Percentiles rank a stretch among this genome's conserved stretches.
Evolutionary conservation across 2,888 invertebrate species (phyloP).

Genomic region (Plusia festucae): DNA sequence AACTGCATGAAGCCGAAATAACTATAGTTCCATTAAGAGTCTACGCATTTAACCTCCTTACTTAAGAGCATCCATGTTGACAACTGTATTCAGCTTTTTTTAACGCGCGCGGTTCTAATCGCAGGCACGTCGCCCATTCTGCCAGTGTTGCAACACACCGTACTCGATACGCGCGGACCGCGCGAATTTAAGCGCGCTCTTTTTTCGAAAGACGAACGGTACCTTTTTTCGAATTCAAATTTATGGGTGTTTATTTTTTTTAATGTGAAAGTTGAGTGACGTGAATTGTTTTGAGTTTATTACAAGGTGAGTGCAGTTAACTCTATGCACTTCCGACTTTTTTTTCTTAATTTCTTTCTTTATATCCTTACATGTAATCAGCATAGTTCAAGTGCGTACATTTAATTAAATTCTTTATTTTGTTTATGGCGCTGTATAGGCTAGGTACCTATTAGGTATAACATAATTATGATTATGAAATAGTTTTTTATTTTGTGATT

Average conservation of each 20-base stretch:
- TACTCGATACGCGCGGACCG: slow-evolving; percentile 49
- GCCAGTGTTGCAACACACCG: slow-evolving; percentile 59
- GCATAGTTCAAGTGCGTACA: slow-evolving; percentile 26
- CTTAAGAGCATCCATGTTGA: slow-evolving; percentile 5
- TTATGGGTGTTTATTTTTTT: slow-evolving; percentile 28
- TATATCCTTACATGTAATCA: slow-evolving; percentile 28
- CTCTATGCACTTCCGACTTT: slow-evolving; percentile 41
- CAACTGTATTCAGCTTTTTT: slow-evolving; percentile 26
- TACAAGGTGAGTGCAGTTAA: slow-evolving; percentile 57
- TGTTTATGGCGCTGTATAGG: background rate
- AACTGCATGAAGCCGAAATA: background rate
- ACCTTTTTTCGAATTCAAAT: slow-evolving; percentile 7
- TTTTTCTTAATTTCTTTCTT: slow-evolving; percentile 12
- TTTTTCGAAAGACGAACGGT: slow-evolving; percentile 21
- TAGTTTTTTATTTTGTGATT: background rate
- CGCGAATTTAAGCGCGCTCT: slow-evolving; percentile 40
- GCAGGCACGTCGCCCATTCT: slow-evolving; percentile 32
- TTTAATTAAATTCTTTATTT: background rate
- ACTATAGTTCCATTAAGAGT: background rate
- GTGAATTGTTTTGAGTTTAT: slow-evolving; percentile 31
- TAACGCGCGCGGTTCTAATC: slow-evolving; percentile 41
- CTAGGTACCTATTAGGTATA: too few relatives aligned
- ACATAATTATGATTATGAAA: background rate
- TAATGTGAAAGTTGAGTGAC: slow-evolving; percentile 24
- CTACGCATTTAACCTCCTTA: background rate